Base-by-base conservation (phyloP, 1,140 invertebrate genomes). In the Cherax destructor region DNA sequence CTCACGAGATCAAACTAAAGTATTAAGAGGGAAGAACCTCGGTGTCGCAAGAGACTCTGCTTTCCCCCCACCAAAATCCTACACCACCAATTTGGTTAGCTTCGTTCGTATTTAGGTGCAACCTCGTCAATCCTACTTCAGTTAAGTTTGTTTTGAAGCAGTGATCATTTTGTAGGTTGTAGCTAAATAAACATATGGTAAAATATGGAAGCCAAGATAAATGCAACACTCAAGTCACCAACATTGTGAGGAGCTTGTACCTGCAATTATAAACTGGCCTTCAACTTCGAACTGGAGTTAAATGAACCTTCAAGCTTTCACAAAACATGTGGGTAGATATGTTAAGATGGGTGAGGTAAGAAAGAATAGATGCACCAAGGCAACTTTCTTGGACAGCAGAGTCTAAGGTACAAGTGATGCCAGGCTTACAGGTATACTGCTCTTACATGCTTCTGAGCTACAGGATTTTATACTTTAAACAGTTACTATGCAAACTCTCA, bases 1-100 rank as follows among this genome's bases (percentile, higher is more conserved):
- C 89, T 91, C 89, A 91, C 89, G 89, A 91, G 89, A 91, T 91
- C 89, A 91, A 91, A 91, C 89, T 91, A 91, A 85, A 91, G 76
- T 86, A 91, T 61, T 77, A 59, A 91, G 89, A 91, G 89, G 89
- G 89, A 91, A 91, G 89, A 91, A 91, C 89, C 89, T 91, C 89
- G 65, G 61, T 65, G 72, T 76, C 74, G 89, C 59, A 76, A 77
- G 80, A 24, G 76, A 90, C 83, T 69, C 83, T 91, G 89, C 83
- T 85, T 16, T 83, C 81, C 59, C 83, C 59, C 74, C 83, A 74
- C 69, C 69, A 74, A 56, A 56, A 81, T 81, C 79, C 50, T 56
- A 56, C 79, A 81, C 56, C 24, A 56, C 56, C 21, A 41, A 81
- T 81, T 81, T 81, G 52, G 50, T 59, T 56, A 81, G 79, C 49